Conservation (phyloP, 2,888 invertebrate genomes). For the Epicampocera succincta region DNA sequence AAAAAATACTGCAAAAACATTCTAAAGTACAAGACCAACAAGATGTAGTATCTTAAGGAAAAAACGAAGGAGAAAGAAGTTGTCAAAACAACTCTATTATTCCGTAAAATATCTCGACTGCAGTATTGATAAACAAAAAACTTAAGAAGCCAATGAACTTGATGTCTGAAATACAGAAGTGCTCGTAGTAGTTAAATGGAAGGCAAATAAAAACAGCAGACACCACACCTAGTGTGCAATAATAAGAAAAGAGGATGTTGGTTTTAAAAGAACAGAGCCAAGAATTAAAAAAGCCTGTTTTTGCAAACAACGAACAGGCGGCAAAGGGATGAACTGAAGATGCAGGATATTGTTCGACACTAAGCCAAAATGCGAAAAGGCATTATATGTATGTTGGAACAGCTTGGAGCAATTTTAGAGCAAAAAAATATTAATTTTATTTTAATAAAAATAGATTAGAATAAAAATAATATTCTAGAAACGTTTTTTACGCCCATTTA, state of each 20-base stretch:
- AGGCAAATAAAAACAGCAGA: conserved; percentile 28
- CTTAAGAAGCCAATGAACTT: conserved; percentile 68
- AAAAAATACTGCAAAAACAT: conserved; percentile 8
- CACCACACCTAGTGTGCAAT: conserved; percentile 2
- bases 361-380: not conserved
- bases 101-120: conserved; percentile 58
- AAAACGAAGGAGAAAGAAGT: conserved; percentile 22
- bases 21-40: conserved; percentile 5
- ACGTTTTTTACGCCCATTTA: too few relatives aligned
- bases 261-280: not conserved
- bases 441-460: too few relatives aligned
- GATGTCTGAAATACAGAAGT: conserved; percentile 32
- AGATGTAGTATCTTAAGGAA: not conserved
- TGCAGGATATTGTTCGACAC: not conserved
- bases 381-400: not conserved
- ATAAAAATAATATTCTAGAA: too few relatives aligned
- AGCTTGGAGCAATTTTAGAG: not conserved
- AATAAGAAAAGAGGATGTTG: not conserved
- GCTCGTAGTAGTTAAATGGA: not conserved
- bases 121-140: conserved; percentile 62
- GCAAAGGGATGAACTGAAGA: not conserved
- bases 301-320: not conserved
- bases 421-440: too few relatives aligned
- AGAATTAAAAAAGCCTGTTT: not conserved
- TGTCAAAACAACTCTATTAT: conserved; percentile 64